Conservation (phyloP, 1,140 invertebrate genomes). For the Linepithema humile region DNA sequence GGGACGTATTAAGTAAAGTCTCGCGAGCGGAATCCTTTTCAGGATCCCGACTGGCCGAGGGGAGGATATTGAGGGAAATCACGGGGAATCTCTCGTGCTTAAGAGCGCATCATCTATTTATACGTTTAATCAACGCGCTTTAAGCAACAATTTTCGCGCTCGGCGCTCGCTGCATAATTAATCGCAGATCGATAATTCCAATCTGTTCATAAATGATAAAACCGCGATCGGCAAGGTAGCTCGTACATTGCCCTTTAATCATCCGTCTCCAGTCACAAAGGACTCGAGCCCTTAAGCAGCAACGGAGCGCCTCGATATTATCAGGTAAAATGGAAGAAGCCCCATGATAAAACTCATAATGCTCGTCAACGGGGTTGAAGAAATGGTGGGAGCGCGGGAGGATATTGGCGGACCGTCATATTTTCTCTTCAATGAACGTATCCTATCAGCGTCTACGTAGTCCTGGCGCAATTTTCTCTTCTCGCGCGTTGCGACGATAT, state of each 20-base stretch:
- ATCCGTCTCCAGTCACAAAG: conserved; percentile 16
- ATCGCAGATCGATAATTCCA: neutral
- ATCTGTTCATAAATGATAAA: neutral
- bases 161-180: neutral
- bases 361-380: conserved; percentile 25
- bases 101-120: neutral
- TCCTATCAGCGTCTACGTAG: conserved; percentile 19
- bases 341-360: neutral
- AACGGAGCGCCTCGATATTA: conserved; percentile 18
- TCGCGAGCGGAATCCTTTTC: neutral
- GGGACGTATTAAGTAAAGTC: conserved; percentile 27
- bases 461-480: neutral
- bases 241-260: conserved; percentile 25
- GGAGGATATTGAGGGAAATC: neutral
- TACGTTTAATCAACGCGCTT: no score
- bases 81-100: neutral
- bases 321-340: conserved; percentile 15
- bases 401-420: conserved; percentile 24
- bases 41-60: neutral
- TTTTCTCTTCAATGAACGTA: conserved; percentile 12
- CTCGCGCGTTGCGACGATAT: conserved; percentile 1
- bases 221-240: conserved; percentile 16
- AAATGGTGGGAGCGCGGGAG: neutral
- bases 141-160: neutral
- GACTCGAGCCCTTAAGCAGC: neutral